Base-by-base conservation (phyloP, 2,113 vertebrate genomes). In the Engraulis encrasicolus region DNA sequence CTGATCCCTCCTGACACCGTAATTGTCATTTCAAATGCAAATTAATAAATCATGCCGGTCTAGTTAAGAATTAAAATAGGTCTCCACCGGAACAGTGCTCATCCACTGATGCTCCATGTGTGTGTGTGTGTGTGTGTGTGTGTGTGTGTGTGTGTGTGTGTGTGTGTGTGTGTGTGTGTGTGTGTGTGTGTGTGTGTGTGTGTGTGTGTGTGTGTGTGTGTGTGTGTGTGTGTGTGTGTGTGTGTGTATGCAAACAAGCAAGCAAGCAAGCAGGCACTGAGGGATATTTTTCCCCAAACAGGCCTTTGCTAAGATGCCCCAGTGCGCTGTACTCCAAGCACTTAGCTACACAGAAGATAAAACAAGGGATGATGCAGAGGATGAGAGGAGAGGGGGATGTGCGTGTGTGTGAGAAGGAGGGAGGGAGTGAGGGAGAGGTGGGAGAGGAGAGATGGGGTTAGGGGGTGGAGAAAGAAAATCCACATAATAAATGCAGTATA, bases 11-110 rank as follows among this genome's bases (percentile, higher is more conserved):
- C 95, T 93, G 93, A 95, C 94, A 96, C 88, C 87, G 94, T 96
- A 96, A 96, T 97, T 98, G 96, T 97, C 96, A 96, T 97, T 97
- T 97, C 94, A 96, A 96, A 97, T 95, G 92, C 91, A 93, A 93
- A 97, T 97, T 95, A 97, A 98, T 97, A 98, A 98, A 97, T 97
- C 94, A 97, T 97, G 93, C 92, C 93, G 91, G 90, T 93, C 93
- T 97, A 96, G 95, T 96, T 96, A 96, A 95, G 95, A 96, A 97
- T 97, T 96, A 96, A 99, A 97, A 96, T 94, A 92, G 95, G 93
- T 94, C 94, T 95, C 88, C 83, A 89, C 86, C 87, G 86, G 89
- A 78, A 90, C 92, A 95, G 92, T 91, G 93, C 93, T 94, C 89
- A 91, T 92, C 91, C 93, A 93, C 89, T 88, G 92, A 83, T 83